These are phyloP conservation scores for Drosophila subpulchrella DNA, from an alignment of 1,140 invertebrate species.

Conservation along the genomic window DNA sequence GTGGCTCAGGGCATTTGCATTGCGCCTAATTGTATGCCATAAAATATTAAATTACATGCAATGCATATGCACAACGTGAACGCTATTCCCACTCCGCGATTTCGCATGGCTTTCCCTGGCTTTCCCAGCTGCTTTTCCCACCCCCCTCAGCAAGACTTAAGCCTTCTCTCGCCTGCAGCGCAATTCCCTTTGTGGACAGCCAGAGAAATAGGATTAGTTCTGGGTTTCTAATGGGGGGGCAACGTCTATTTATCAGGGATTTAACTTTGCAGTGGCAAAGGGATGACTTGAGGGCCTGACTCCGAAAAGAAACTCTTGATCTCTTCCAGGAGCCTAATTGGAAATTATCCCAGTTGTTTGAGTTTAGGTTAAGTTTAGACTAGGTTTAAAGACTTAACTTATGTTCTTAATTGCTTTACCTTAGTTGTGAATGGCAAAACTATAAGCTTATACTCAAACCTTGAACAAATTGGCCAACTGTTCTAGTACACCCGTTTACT, in stretches of 20 bases:
- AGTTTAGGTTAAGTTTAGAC: neutral
- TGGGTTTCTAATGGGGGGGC: slow-evolving; percentile 9
- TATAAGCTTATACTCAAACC: no score
- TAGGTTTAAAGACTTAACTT: neutral
- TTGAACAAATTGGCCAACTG: no score
- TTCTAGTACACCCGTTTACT: no score
- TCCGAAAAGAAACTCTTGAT: slow-evolving; percentile 4
- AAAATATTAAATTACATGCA: slow-evolving; percentile 77
- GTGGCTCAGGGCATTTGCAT: slow-evolving; percentile 44
- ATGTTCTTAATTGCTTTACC: neutral
- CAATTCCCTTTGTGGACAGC: slow-evolving; percentile 25
- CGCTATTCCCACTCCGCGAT: no score
- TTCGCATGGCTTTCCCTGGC: neutral
- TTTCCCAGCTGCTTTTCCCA: slow-evolving; percentile 1
- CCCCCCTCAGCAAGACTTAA: slow-evolving; percentile 6
- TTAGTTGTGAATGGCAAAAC: neutral
- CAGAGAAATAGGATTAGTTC: slow-evolving; percentile 30
- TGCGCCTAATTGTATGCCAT: slow-evolving; percentile 76
- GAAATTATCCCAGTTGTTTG: neutral
- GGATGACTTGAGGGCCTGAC: neutral
- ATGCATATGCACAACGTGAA: slow-evolving; percentile 60
- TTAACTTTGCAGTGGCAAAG: slow-evolving; percentile 13
- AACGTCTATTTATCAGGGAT: slow-evolving; percentile 38
- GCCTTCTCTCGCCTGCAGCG: slow-evolving; percentile 21
- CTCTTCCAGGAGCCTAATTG: neutral